Percentiles rank a stretch among this genome's conserved stretches.
Conservation (phyloP, 2,113 vertebrate genomes). For the Crypturellus undulatus region DNA sequence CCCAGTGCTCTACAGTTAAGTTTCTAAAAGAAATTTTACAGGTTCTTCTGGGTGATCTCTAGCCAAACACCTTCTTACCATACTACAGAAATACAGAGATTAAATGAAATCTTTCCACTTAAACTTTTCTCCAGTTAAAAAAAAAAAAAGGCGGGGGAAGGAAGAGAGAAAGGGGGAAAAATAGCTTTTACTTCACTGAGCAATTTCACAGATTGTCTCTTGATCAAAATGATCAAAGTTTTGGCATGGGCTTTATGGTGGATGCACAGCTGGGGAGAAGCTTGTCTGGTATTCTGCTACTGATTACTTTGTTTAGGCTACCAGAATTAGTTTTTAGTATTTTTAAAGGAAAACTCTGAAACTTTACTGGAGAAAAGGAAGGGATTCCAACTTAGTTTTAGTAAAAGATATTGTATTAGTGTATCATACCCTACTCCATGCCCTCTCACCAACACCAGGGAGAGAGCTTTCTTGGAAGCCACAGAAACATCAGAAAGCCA, state of each 20-base stretch:
- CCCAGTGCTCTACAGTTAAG: not conserved
- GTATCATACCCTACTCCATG: not conserved
- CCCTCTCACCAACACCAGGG: not conserved
- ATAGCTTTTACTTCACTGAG: not conserved
- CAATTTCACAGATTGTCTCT: not conserved
- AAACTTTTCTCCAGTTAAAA: not conserved
- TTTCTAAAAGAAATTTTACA: not conserved
- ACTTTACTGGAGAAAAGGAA: not conserved
- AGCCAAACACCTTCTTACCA: not conserved
- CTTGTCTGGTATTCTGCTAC: not conserved
- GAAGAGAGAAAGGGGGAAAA: too few relatives aligned
- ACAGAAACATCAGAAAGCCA: not conserved
- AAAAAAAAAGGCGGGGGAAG: not conserved
- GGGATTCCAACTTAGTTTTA: not conserved
- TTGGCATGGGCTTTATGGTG: not conserved
- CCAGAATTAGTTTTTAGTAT: not conserved
- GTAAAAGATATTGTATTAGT: not conserved
- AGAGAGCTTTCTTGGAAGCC: not conserved
- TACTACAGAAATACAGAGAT: not conserved
- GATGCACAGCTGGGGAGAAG: accelerated
- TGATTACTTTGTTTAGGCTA: not conserved
- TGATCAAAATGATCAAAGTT: not conserved
- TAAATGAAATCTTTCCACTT: not conserved
- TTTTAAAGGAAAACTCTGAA: not conserved
- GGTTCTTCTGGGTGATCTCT: not conserved